These are phyloP conservation scores for Heliopora coerulea DNA, from an alignment of 92 coral and sea anemone species.

Conservation along the genomic window DNA sequence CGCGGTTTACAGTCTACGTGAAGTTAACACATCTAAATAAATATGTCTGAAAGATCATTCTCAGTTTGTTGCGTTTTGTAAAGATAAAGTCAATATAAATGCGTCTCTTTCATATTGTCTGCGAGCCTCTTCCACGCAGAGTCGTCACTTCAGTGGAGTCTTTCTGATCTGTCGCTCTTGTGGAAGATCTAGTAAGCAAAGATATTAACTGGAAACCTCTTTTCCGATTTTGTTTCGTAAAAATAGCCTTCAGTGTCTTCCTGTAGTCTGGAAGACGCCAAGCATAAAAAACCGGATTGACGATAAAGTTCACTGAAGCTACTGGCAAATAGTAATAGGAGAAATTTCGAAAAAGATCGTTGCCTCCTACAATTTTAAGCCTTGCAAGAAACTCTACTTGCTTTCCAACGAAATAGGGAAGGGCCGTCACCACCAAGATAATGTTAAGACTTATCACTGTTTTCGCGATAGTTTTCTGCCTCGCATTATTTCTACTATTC, in stretches of 20 bases:
- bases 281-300: slow-evolving; percentile 28
- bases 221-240: neutral
- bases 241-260: neutral
- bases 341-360: neutral
- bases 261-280: slow-evolving; percentile 27
- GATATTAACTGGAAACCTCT: neutral
- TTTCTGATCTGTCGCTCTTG: too few relatives aligned
- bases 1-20: too few relatives aligned
- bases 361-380: neutral
- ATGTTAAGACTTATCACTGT: slow-evolving; percentile 21
- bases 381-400: slow-evolving; percentile 5
- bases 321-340: slow-evolving; percentile 3
- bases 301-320: slow-evolving; percentile 16
- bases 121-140: too few relatives aligned
- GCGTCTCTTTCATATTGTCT: too few relatives aligned
- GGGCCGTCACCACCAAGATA: slow-evolving; percentile 19
- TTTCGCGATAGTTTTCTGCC: slow-evolving; percentile 20
- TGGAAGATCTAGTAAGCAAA: too few relatives aligned
- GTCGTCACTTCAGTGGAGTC: too few relatives aligned
- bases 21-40: too few relatives aligned
- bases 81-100: too few relatives aligned
- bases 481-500: neutral
- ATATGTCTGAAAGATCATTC: too few relatives aligned
- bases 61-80: too few relatives aligned
- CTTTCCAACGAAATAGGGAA: slow-evolving; percentile 24